Conservation (phyloP, 2,113 vertebrate genomes). For the Pterocles burchelli region DNA sequence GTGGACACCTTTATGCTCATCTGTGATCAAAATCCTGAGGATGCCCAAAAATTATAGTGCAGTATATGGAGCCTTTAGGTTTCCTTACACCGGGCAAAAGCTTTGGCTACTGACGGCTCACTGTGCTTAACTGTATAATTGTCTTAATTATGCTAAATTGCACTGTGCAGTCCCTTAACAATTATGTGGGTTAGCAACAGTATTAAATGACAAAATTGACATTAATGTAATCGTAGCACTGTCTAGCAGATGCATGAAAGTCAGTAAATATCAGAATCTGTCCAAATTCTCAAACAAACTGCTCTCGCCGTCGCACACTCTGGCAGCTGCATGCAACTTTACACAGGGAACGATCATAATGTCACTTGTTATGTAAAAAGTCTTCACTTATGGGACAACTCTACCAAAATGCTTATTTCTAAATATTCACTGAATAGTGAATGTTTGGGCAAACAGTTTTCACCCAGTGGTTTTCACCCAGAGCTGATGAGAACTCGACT, state of each 20-base stretch:
- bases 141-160: slow-evolving; percentile 23
- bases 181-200: slow-evolving; percentile 17
- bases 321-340: neutral
- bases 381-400: neutral
- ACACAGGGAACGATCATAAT: neutral
- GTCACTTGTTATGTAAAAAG: neutral
- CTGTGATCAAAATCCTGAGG: neutral
- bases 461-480: neutral
- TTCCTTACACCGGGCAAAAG: neutral
- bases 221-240: neutral
- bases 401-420: neutral
- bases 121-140: neutral
- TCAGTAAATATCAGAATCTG: neutral
- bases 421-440: neutral
- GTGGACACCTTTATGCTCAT: neutral
- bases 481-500: neutral
- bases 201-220: slow-evolving; percentile 30
- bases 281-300: neutral
- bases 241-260: neutral
- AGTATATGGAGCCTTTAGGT: neutral
- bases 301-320: neutral
- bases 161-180: slow-evolving; percentile 12
- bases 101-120: neutral
- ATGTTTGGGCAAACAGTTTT: neutral
- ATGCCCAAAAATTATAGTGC: neutral